Evolutionary conservation across 1,140 invertebrate species (phyloP).

Genomic region (Bombus soroeensis): DNA sequence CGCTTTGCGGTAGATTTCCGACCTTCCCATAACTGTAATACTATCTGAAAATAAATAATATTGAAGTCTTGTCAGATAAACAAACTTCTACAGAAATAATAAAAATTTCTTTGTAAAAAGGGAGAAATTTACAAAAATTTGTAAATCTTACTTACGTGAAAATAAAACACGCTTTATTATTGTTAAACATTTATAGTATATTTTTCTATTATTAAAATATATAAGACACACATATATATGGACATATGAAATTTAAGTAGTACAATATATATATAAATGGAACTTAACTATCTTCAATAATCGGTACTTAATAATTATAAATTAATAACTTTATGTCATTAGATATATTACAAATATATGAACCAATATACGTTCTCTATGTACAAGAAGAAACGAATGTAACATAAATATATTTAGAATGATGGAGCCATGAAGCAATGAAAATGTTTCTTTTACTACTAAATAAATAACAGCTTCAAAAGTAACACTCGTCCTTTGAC

Average conservation of each 20-base stretch:
- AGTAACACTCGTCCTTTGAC: not conserved
- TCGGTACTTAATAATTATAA: not conserved
- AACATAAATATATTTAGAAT: not conserved
- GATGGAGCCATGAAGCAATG: not conserved
- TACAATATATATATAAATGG: not conserved
- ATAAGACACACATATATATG: too few relatives aligned
- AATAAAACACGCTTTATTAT: too few relatives aligned
- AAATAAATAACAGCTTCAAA: not conserved
- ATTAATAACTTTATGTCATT: not conserved
- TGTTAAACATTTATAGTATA: too few relatives aligned
- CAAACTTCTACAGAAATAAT: too few relatives aligned
- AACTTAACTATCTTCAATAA: not conserved
- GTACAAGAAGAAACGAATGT: not conserved
- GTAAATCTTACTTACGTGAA: too few relatives aligned
- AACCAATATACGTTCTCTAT: too few relatives aligned
- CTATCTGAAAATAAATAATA: too few relatives aligned
- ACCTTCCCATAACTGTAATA: not conserved
- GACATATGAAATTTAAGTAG: too few relatives aligned
- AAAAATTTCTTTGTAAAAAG: too few relatives aligned
- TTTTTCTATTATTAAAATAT: too few relatives aligned
- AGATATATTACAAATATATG: not conserved
- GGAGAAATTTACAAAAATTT: too few relatives aligned
- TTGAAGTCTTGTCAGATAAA: too few relatives aligned
- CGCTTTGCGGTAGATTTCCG: not conserved
- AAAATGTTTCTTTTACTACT: conserved; percentile 1